Evolutionary conservation across 2,113 vertebrate species (phyloP).

Genomic region (Vimba vimba): DNA sequence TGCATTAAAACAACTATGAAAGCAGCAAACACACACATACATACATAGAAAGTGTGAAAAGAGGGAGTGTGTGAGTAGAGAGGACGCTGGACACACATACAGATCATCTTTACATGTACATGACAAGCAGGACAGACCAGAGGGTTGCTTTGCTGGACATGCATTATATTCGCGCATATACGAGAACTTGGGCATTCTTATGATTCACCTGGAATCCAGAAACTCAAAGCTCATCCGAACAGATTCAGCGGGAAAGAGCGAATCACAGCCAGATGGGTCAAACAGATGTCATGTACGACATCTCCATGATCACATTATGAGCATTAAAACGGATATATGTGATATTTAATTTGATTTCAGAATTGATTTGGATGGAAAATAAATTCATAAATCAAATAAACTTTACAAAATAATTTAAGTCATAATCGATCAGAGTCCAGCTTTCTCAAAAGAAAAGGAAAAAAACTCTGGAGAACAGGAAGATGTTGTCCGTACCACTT

Average conservation of each 20-base stretch:
- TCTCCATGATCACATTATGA: slow-evolving; percentile 26
- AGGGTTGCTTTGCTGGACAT: slow-evolving; percentile 25
- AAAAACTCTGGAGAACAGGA: background rate
- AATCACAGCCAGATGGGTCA: no score
- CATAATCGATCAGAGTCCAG: slow-evolving; percentile 9
- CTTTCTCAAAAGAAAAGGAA: background rate
- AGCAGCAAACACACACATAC: background rate
- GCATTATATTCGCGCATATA: slow-evolving; percentile 17
- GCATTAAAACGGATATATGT: background rate
- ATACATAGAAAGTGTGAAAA: background rate
- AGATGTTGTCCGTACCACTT: background rate
- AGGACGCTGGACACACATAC: background rate
- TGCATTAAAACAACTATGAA: slow-evolving; percentile 51
- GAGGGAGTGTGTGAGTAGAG: slow-evolving; percentile 7
- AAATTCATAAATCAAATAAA: background rate
- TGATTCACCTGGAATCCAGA: background rate
- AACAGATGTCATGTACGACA: background rate
- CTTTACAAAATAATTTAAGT: background rate
- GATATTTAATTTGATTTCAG: background rate
- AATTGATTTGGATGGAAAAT: background rate
- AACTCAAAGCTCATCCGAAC: slow-evolving; percentile 50
- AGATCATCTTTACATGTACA: background rate
- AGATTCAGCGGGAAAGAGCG: slow-evolving; percentile 19
- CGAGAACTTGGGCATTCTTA: background rate
- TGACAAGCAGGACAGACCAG: slow-evolving; percentile 4